A percentile compares a stretch with the other conserved stretches of the same genome.
Evolutionary conservation across 53 echinoderm and acorn worm genomes (phyloP).

Genomic region (Echinarachnius parma): DNA sequence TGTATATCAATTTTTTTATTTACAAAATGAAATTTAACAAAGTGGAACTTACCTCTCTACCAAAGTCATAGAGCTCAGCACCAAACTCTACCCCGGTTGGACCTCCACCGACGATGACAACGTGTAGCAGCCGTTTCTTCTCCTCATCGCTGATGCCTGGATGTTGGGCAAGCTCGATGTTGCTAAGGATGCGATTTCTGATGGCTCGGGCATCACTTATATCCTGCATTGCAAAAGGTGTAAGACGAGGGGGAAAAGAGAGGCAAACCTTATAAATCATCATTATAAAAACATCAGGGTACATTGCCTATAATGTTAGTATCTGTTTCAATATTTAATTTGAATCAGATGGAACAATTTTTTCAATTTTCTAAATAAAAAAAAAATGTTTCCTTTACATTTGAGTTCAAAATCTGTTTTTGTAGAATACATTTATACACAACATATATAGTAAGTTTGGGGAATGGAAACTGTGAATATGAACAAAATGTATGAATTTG

Average conservation of each 20-base stretch:
- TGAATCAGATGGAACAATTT: neutral
- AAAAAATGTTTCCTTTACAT: too few species aligned
- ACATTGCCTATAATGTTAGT: too few species aligned
- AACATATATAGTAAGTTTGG: too few species aligned
- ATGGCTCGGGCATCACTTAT: constrained; percentile 84
- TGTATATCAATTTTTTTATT: too few species aligned
- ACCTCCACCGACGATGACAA: constrained; percentile 93
- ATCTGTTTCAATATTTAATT: too few species aligned
- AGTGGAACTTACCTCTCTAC: constrained; percentile 81
- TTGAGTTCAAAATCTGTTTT: too few species aligned
- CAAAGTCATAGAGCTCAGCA: constrained; percentile 94
- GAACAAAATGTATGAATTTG: too few species aligned
- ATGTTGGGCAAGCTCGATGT: constrained; percentile 93
- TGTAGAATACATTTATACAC: too few species aligned
- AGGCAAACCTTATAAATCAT: neutral
- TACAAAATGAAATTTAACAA: too few species aligned
- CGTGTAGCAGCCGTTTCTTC: constrained; percentile 65
- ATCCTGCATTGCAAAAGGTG: too few species aligned
- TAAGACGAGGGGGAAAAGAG: neutral
- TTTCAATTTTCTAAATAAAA: neutral
- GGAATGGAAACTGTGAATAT: too few species aligned
- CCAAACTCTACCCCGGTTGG: constrained; percentile 99
- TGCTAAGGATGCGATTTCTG: constrained; percentile 83
- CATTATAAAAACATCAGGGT: too few species aligned
- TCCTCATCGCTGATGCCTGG: constrained; percentile 66